Evolutionary conservation across 2,888 invertebrate genomes (phyloP), one percentile per base, ranked within the genome.

Genomic region (Tipula helvola): DNA sequence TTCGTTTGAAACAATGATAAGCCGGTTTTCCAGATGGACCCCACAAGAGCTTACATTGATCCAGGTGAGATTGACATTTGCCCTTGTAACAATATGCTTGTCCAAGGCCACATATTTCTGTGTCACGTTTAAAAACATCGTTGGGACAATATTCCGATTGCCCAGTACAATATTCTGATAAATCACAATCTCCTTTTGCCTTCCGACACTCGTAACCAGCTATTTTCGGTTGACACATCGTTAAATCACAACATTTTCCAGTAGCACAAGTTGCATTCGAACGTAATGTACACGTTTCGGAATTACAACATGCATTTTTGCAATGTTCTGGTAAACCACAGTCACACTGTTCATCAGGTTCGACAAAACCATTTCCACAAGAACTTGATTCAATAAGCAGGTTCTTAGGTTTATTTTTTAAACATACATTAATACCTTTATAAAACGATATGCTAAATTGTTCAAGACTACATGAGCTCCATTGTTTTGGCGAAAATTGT

Each of bases 361-460:
- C 99, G 1, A 98, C 96, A 91, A 99, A 98, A 0, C 98, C 98
- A 92, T 99, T 99, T 41, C 98, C 98, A 92, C 97, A 99, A 8
- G 96, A 96, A 1, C 97, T 97, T 44, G 96, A 96, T 71, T 95
- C 95, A 90, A n/a, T n/a, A n/a, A 96, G 97, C 0, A 97, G 92
- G 7, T 93, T 93, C 87, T 93, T 93, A 0, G 99, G 99, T 89
- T 96, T 96, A 91, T 99, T 98, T 83, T 96, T 94, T 89, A 7
- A 90, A 90, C 98, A 98, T 90, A 98, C 98, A 92, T 99, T 99
- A 97, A 99, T 98, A 10, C 99, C 98, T 88, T 97, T 96, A 88
- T 97, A 96, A 90, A 99, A 98, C 0, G 98, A 96, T 87, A 97
- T 93, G 2, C 97, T 95, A 86, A 99, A 92, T 88, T 97, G 97